A percentile compares a stretch with the other conserved stretches of the same genome.
Conservation (phyloP, 2,797 vertebrate species). For the Danio jaintianensis region DNA sequence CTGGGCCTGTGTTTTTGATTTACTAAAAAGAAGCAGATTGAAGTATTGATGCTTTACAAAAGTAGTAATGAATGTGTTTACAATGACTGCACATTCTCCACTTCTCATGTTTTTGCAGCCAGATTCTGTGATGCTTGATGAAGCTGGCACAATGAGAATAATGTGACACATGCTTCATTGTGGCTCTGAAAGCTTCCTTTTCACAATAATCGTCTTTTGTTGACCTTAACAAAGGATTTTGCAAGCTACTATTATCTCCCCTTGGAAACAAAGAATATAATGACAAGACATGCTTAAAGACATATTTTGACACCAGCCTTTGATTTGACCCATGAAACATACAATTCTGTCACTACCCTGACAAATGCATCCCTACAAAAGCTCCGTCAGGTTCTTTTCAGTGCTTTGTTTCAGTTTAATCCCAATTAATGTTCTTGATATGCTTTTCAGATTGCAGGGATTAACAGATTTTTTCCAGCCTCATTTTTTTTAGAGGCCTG, state of each 20-base stretch:
- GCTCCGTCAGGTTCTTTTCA: conserved; percentile 8
- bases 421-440: conserved; percentile 31
- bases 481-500: conserved; percentile 46
- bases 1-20: not conserved
- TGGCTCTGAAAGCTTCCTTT: conserved; percentile 41
- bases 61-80: not conserved
- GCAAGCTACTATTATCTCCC: conserved; percentile 36
- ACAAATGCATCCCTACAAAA: not conserved
- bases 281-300: conserved; percentile 46
- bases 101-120: conserved; percentile 32
- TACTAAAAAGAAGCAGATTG: not conserved
- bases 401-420: conserved; percentile 38
- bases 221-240: conserved; percentile 40
- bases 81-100: not conserved
- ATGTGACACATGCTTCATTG: conserved; percentile 35
- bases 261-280: conserved; percentile 37
- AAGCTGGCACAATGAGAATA: conserved; percentile 17
- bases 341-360: conserved; percentile 1
- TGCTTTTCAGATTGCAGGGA: conserved; percentile 38
- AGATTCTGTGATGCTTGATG: conserved; percentile 40
- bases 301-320: not conserved
- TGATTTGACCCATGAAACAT: conserved; percentile 36
- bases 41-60: not conserved
- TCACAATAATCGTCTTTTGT: conserved; percentile 50
- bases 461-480: conserved; percentile 34